These are phyloP conservation scores for Erebia aethiops DNA, from an alignment of 2,888 invertebrate species.

Conservation along the genomic window DNA sequence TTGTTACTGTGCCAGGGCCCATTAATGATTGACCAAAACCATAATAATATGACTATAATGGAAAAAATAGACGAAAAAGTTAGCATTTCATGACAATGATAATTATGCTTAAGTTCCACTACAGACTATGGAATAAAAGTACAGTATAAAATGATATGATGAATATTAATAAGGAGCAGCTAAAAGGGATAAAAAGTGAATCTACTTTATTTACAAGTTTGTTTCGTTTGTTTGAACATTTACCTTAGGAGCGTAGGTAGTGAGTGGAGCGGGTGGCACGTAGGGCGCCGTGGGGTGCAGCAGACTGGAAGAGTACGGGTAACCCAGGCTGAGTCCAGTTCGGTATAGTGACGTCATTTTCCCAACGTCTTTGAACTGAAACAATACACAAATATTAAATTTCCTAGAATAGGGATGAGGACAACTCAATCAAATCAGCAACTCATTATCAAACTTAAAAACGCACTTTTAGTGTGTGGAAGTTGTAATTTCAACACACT, in stretches of 20 bases:
- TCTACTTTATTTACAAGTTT: neutral
- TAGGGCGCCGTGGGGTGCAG: slow-evolving; percentile 94
- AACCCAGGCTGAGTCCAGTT: slow-evolving; percentile 88
- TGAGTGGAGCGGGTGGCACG: slow-evolving; percentile 93
- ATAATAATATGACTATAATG: slow-evolving; percentile 6
- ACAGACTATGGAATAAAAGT: neutral
- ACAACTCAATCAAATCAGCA: too few species aligned
- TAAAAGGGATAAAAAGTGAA: slow-evolving; percentile 2
- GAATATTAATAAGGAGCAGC: slow-evolving; percentile 4
- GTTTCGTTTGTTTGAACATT: slow-evolving; percentile 4
- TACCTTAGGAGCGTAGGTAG: slow-evolving; percentile 95
- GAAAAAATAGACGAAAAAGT: slow-evolving; percentile 3
- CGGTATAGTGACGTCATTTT: slow-evolving; percentile 93
- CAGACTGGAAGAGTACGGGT: slow-evolving; percentile 89
- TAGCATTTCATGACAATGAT: slow-evolving; percentile 1
- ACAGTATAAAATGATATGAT: neutral
- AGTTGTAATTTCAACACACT: too few species aligned
- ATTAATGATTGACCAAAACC: slow-evolving; percentile 19
- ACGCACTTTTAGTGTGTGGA: too few species aligned
- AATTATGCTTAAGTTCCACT: neutral
- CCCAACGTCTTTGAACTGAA: slow-evolving; percentile 93
- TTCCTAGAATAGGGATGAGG: too few species aligned
- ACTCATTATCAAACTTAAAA: too few species aligned
- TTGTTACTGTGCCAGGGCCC: slow-evolving; percentile 30
- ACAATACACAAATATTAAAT: slow-evolving; percentile 32